These are phyloP conservation scores for Megaustenia siamemsis DNA, from an alignment of 2,888 invertebrate species.

Conservation along the genomic window DNA sequence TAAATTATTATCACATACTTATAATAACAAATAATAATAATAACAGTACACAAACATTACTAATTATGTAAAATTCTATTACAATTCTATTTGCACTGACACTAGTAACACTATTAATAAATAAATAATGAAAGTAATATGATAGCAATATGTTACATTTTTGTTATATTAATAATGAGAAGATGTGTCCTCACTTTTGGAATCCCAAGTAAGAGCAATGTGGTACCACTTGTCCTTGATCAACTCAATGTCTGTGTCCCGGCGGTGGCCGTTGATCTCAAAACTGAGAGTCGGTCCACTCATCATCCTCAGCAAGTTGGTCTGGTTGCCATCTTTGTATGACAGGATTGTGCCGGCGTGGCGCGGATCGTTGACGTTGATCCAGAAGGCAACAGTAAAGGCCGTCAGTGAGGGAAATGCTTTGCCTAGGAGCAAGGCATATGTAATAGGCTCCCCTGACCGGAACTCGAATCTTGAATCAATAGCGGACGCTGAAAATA, in stretches of 20 bases:
- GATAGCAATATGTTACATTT: too few species aligned
- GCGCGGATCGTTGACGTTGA: constrained; percentile 65
- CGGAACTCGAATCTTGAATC: constrained; percentile 75
- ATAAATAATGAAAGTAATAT: too few species aligned
- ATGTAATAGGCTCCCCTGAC: constrained; percentile 67
- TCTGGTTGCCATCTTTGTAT: constrained; percentile 67
- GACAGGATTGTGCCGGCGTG: constrained; percentile 72
- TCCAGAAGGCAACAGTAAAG: constrained; percentile 78
- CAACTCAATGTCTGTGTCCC: constrained; percentile 65
- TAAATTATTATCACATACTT: too few species aligned
- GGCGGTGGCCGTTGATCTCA: constrained; percentile 64
- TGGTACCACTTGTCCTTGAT: constrained; percentile 71
- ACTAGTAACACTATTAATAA: too few species aligned
- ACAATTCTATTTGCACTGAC: too few species aligned
- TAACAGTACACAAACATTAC: too few species aligned
- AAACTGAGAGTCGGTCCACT: constrained; percentile 71
- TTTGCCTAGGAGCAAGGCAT: constrained; percentile 74
- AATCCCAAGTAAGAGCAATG: constrained; percentile 75
- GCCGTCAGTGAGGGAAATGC: constrained; percentile 74
- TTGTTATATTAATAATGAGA: not conserved
- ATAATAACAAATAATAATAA: too few species aligned
- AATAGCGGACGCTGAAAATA: constrained; percentile 71
- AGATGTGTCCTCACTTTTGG: constrained; percentile 13
- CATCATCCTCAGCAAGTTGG: constrained; percentile 68
- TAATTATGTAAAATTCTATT: too few species aligned